phyloP scores from a whole-genome alignment of 37 sponge, comb jelly and placozoan genomes.

The Ianthella basta region DNA sequence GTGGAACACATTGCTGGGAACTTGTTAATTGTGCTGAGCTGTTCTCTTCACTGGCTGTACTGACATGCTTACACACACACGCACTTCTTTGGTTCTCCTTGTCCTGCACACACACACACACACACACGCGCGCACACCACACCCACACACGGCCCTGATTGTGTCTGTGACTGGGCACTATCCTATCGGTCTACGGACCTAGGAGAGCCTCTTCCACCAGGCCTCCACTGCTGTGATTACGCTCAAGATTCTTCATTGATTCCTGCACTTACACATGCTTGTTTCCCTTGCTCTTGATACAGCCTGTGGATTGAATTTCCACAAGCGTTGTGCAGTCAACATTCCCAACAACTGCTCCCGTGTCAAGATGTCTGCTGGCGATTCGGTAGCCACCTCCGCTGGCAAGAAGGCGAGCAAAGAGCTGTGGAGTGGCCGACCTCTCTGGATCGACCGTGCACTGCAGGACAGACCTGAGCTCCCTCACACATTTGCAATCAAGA shows the following conservation, averaged over 20 bases:
- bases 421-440: slow-evolving; percentile 78
- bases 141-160: too few relatives aligned
- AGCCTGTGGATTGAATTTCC: slow-evolving; percentile 90
- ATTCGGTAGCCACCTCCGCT: not conserved
- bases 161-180: too few relatives aligned
- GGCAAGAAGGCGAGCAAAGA: slow-evolving; percentile 29
- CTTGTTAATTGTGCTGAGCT: too few relatives aligned
- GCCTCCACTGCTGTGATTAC: too few relatives aligned
- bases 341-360: slow-evolving; percentile 89
- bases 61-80: too few relatives aligned
- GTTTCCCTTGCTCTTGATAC: not conserved
- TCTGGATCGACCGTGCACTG: slow-evolving; percentile 80
- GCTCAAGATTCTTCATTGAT: not conserved
- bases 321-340: slow-evolving; percentile 90
- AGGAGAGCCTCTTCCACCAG: too few relatives aligned
- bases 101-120: too few relatives aligned
- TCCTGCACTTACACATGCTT: not conserved
- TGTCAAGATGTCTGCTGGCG: slow-evolving; percentile 29
- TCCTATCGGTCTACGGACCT: too few relatives aligned
- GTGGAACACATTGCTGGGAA: too few relatives aligned
- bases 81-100: too few relatives aligned
- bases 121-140: too few relatives aligned
- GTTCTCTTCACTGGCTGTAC: too few relatives aligned
- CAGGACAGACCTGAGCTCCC: slow-evolving; percentile 72
- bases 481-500: slow-evolving; percentile 86